These are phyloP conservation scores for Ctenomys sociabilis DNA, from an alignment of 2,113 vertebrate species.

Conservation along the genomic window DNA sequence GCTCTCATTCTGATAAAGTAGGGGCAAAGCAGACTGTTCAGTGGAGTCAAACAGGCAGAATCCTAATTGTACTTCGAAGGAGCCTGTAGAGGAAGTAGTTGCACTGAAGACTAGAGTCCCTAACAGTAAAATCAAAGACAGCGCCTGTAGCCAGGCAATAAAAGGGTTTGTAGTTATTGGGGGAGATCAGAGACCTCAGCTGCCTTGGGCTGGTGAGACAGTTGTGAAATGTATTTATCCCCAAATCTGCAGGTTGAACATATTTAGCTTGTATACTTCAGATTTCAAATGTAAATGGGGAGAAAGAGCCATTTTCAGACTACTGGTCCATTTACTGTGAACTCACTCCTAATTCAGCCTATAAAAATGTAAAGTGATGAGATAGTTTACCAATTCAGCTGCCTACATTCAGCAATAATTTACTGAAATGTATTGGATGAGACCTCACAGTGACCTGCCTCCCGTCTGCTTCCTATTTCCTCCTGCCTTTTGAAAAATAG, in stretches of 20 bases:
- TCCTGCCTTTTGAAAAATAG: slow-evolving; percentile 65
- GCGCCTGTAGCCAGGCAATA: accelerated
- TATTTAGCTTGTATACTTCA: not conserved
- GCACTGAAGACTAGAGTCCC: not conserved
- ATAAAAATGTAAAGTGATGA: not conserved
- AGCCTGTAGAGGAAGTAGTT: accelerated
- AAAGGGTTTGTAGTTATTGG: not conserved
- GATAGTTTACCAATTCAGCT: not conserved
- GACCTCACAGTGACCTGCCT: not conserved
- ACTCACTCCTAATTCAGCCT: not conserved
- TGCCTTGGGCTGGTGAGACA: accelerated
- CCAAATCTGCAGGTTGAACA: not conserved
- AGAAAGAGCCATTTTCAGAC: not conserved
- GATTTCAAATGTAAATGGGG: not conserved
- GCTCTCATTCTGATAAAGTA: not conserved
- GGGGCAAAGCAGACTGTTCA: not conserved
- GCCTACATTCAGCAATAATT: accelerated
- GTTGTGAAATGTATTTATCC: accelerated
- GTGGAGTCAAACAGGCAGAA: accelerated
- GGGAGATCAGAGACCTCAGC: accelerated
- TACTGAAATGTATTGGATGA: not conserved
- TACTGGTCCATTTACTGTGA: not conserved
- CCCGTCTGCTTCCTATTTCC: slow-evolving; percentile 12
- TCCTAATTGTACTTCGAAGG: accelerated
- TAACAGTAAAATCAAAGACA: accelerated